These are phyloP conservation scores for Paramormyrops kingsleyae DNA, from an alignment of 2,113 vertebrate genomes.

Conservation along the genomic window DNA sequence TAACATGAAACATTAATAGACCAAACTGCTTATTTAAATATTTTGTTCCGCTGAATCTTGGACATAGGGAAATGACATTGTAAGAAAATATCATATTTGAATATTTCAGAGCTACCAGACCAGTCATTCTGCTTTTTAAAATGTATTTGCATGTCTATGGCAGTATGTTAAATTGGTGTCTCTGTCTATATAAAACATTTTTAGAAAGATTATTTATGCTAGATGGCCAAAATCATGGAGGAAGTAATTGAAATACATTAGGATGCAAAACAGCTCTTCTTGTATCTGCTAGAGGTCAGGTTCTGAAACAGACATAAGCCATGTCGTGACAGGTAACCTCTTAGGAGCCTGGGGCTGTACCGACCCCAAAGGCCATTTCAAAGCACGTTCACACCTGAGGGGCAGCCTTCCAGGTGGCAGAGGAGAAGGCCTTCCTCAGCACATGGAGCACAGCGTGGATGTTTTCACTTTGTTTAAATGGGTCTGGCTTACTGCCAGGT, in stretches of 20 bases:
- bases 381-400: background rate
- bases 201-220: background rate
- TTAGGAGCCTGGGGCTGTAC: background rate
- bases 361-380: background rate
- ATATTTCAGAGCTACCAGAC: background rate
- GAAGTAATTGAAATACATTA: background rate
- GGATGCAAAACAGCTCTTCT: background rate
- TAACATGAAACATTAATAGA: background rate
- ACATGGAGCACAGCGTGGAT: constrained; percentile 41
- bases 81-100: background rate
- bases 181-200: background rate
- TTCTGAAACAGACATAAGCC: background rate
- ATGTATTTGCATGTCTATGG: background rate
- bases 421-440: background rate
- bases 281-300: background rate
- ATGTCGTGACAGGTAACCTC: background rate
- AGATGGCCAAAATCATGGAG: background rate
- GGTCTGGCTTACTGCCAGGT: constrained; percentile 31
- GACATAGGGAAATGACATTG: background rate
- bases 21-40: background rate
- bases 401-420: background rate
- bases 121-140: background rate
- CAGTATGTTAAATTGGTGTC: background rate
- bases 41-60: background rate
- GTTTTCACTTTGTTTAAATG: constrained; percentile 54